Conservation (phyloP, 2,113 vertebrate genomes). For the Paramisgurnus dabryanus region DNA sequence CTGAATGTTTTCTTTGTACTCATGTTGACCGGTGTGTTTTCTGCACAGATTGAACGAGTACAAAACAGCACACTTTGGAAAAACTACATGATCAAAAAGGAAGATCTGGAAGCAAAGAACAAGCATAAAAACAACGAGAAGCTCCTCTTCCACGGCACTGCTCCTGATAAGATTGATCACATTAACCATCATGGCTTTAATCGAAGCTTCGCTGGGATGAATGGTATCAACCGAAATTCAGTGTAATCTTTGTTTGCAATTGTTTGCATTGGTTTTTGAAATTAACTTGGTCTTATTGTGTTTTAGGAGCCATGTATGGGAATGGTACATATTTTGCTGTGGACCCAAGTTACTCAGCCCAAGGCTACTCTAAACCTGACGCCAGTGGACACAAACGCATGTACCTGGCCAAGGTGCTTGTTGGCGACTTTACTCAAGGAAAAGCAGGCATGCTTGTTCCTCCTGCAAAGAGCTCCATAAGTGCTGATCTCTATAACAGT, state of each 20-base stretch:
- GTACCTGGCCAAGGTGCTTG: conserved; percentile 80
- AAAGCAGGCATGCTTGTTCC: conserved; percentile 55
- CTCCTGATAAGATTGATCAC: conserved; percentile 39
- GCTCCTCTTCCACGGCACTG: conserved; percentile 84
- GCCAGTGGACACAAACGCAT: conserved; percentile 61
- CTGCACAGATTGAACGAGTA: conserved; percentile 81
- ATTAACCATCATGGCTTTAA: conserved; percentile 86
- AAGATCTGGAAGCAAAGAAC: conserved; percentile 80
- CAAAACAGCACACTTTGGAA: conserved; percentile 83
- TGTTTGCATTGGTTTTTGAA: not conserved
- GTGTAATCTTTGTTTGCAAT: not conserved
- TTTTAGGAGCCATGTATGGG: conserved; percentile 65
- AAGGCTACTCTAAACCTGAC: conserved; percentile 66
- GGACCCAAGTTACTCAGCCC: conserved; percentile 70
- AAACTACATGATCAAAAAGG: conserved; percentile 82
- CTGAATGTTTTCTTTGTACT: no score
- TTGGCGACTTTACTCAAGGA: conserved; percentile 75
- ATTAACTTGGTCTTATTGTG: no score
- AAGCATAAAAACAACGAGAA: conserved; percentile 74
- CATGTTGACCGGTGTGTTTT: not conserved
- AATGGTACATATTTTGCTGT: conserved; percentile 82
- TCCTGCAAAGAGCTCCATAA: conserved; percentile 53
- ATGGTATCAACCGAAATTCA: conserved; percentile 71
- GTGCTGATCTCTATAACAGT: conserved; percentile 76
- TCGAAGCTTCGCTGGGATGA: conserved; percentile 81